Evolutionary conservation across 2,888 invertebrate species (phyloP), one percentile per base, ranked within the genome.

Genomic region (Drosophila eohydei): DNA sequence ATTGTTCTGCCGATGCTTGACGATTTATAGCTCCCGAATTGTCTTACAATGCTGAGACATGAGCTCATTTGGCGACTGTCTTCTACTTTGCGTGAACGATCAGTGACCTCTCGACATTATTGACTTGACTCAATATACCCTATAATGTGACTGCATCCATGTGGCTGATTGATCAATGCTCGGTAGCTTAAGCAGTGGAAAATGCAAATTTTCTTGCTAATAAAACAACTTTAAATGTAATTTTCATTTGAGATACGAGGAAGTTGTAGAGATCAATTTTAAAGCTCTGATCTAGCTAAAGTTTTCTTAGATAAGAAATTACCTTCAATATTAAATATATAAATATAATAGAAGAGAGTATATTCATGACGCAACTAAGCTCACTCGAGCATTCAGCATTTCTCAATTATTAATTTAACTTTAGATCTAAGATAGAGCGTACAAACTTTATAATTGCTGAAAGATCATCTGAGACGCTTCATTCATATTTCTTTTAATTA

Each of bases 21-120:
- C 65, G 71, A 83, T 84, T 81, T 89, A 89, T 87, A 43, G 59
- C 57, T 67, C 36, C 51, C 62, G 56, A 56, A 62, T 80, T 64
- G 84, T 50, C 61, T 73, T 63, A 59, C 64, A 70, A 80, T 64
- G 56, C 57, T 54, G 62, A 56, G 74, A 57, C 82, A 63, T 87
- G 89, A 60, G 81, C 85, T 62, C 66, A 70, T 76, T 77, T 56
- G 21, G 46, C 26, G 34, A 30, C 30, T 48, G 28, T 54, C 11
- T 32, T n/a, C 43, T 21, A 26, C 30, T 30, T 16, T 21, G 21
- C 38, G 38, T 6, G 14, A 14, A 40, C 70, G 84, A 71, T 67
- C 81, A 74, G 41, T 78, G 85, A 88, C 85, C 90, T 73, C 54
- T 65, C 34, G 38, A 55, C 68, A 63, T 11, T 34, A 50, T 50